A percentile compares a stretch with the other conserved stretches of the same genome.
Evolutionary conservation across 1,140 invertebrate genomes (phyloP).

Genomic region (Ridgeia piscesae): DNA sequence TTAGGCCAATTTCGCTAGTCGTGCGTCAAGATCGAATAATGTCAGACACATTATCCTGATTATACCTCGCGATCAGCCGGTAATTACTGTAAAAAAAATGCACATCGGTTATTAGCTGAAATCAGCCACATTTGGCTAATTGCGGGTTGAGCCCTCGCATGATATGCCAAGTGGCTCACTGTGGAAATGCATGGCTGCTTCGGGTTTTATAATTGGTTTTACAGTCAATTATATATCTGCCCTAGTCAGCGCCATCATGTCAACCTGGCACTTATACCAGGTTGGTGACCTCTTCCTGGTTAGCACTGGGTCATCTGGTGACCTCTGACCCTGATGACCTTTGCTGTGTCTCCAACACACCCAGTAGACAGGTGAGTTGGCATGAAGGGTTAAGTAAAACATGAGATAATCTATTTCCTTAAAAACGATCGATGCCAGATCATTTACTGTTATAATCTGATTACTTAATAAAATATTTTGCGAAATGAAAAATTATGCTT

Average conservation of each 20-base stretch:
- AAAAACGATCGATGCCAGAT: background rate
- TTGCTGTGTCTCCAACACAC: no score
- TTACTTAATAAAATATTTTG: background rate
- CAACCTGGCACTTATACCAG: background rate
- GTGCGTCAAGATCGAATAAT: background rate
- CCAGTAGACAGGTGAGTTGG: no score
- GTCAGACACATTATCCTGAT: background rate
- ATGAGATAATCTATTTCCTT: background rate
- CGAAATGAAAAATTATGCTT: background rate
- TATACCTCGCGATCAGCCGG: background rate
- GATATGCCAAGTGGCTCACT: background rate
- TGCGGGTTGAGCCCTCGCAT: background rate
- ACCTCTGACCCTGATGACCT: background rate
- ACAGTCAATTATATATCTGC: background rate
- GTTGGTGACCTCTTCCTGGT: background rate
- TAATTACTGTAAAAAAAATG: background rate
- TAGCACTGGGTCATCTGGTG: background rate
- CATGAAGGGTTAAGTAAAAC: background rate
- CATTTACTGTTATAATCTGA: background rate
- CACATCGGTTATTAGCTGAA: background rate
- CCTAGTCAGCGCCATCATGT: background rate
- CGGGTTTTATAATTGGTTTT: background rate
- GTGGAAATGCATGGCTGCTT: background rate
- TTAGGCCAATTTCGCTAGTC: background rate
- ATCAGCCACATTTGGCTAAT: background rate